Evolutionary conservation across 2,113 vertebrate species (phyloP), one percentile per base, ranked within the genome.

Genomic region (Channa maculata): DNA sequence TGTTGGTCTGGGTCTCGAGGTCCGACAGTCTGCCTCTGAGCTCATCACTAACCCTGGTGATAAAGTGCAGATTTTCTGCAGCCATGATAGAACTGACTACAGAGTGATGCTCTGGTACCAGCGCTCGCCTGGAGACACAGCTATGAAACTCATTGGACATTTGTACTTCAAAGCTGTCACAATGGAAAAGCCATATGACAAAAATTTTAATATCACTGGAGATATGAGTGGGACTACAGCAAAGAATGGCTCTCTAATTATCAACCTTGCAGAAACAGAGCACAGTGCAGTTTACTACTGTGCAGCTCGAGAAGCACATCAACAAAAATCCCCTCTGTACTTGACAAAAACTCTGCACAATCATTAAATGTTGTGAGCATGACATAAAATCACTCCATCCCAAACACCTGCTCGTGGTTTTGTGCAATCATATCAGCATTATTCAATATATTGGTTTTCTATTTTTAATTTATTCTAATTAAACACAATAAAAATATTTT

Each of bases 211-310:
- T 2, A 49, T 90, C 8, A 13, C 41, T 2, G 89, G 87, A 8
- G 74, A 88, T 73, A 41, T 88, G 63, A 15, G 75, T 14, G 70
- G 37, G 0, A 6, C 11, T 5, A n/a, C 4, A 8, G 48, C n/a
- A 34, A 88, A 86, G 44, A 87, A 74, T 0, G 52, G 51, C 15
- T 82, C 78, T 5, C 70, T 88, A 1, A 1, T 14, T 0, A 10
- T 85, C 10, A 9, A 37, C 2, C 2, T 13, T 0, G 11, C 33
- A 12, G 41, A 10, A 41, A 33, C n/a, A 9, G 39, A 79, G 13
- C 52, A 86, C 61, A 82, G 52, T 0, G 82, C 81, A 11, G 63
- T 85, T 6, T 91, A 89, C 58, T 91, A 86, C 72, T 91, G 91
- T 89, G 87, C 89, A 73, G 88, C 87, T 2, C 72, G 85, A 0